Evolutionary conservation across 2,888 invertebrate species (phyloP).

Genomic region (Glaucopsyche alexis): DNA sequence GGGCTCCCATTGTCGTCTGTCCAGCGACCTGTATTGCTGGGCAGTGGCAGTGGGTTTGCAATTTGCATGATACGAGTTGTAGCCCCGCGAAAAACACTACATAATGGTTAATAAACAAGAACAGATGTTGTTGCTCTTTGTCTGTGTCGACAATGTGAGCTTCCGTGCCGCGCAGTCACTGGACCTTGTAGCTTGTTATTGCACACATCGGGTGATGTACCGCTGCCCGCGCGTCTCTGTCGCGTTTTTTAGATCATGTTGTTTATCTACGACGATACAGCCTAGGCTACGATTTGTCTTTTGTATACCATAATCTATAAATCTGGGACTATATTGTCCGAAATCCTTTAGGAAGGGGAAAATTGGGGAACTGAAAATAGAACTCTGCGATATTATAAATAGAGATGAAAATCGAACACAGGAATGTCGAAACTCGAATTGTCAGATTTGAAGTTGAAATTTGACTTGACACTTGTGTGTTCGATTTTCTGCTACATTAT

Average conservation of each 20-base stretch:
- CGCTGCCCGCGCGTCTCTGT: not conserved
- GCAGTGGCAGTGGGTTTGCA: too few species aligned
- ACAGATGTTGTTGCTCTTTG: not conserved
- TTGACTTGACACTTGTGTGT: too few species aligned
- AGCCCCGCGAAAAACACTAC: not conserved
- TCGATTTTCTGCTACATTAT: too few species aligned
- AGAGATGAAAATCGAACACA: too few species aligned
- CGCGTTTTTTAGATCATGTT: not conserved
- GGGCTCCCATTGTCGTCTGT: not conserved
- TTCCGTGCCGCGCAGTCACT: not conserved
- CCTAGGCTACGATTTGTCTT: not conserved
- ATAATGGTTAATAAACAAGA: not conserved
- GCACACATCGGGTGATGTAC: not conserved
- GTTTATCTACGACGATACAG: not conserved
- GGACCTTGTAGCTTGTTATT: conserved; percentile 9
- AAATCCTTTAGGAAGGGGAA: too few species aligned
- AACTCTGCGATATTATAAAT: too few species aligned
- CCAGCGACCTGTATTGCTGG: too few species aligned
- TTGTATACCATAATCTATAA: not conserved
- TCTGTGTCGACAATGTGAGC: conserved; percentile 4
- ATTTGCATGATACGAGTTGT: not conserved
- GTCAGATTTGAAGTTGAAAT: too few species aligned
- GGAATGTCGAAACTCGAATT: too few species aligned
- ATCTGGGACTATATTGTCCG: too few species aligned
- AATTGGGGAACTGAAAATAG: too few species aligned